These are phyloP conservation scores for Cyphomyrmex costatus DNA, from an alignment of 1,140 invertebrate genomes.

Conservation along the genomic window DNA sequence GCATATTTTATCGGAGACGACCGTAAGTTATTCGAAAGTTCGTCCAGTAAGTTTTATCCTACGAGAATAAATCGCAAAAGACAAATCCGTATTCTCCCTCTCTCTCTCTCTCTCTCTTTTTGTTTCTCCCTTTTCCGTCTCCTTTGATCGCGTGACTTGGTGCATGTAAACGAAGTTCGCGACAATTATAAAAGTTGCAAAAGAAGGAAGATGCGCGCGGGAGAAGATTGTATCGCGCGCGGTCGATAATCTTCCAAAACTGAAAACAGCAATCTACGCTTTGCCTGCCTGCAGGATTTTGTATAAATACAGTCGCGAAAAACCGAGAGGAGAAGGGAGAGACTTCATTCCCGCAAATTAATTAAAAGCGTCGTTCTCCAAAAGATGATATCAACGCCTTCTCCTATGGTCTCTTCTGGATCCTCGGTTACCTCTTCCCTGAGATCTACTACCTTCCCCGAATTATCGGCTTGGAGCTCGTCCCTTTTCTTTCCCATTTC, in stretches of 20 bases:
- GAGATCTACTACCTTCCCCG: constrained; percentile 27
- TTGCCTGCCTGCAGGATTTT: background rate
- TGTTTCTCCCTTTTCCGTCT: background rate
- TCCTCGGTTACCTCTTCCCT: background rate
- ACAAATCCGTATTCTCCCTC: constrained; percentile 30
- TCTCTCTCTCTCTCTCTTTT: background rate
- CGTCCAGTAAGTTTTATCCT: constrained; percentile 60
- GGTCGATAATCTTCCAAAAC: constrained; percentile 2
- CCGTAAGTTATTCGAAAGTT: constrained; percentile 61
- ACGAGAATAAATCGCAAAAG: constrained; percentile 59
- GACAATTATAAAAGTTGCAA: constrained; percentile 44
- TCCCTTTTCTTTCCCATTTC: constrained; percentile 36
- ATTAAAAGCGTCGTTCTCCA: constrained; percentile 47
- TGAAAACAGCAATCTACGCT: constrained; percentile 14
- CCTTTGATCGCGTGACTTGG: background rate
- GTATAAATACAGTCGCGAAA: background rate
- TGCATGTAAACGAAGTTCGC: constrained; percentile 39
- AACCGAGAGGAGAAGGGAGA: background rate
- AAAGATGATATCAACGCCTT: constrained; percentile 49
- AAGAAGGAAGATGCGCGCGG: background rate
- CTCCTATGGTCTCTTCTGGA: background rate
- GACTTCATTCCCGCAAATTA: constrained; percentile 48
- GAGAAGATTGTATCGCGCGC: background rate
- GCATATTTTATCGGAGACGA: constrained; percentile 57
- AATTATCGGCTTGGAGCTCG: constrained; percentile 34